phyloP scores from a whole-genome alignment of 1,140 invertebrate species.

The Tribolium madens region DNA sequence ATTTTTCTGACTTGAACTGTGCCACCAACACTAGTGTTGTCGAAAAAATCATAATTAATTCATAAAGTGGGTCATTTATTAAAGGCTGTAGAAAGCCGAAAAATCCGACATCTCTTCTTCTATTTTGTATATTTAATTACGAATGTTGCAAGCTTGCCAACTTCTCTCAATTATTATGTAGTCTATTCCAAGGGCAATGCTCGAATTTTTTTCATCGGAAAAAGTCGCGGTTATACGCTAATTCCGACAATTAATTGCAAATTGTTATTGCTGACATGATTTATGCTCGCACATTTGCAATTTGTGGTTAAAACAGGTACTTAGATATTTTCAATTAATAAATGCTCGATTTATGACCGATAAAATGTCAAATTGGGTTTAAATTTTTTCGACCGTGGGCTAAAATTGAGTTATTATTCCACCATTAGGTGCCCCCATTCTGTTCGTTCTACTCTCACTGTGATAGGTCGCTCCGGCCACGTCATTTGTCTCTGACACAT shows the following conservation, averaged over 20 bases:
- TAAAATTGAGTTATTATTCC: conserved; percentile 14
- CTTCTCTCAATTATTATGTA: neutral
- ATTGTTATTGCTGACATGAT: conserved; percentile 25
- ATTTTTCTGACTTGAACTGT: too few species aligned
- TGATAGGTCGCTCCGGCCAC: conserved; percentile 23
- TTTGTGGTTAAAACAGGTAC: conserved; percentile 16
- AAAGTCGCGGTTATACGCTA: conserved; percentile 17
- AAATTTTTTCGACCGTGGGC: neutral
- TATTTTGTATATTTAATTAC: neutral
- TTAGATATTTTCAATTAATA: conserved; percentile 27
- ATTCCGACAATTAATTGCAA: conserved; percentile 36
- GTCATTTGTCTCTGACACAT: conserved; percentile 43
- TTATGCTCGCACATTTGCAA: conserved; percentile 21
- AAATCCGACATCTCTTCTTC: neutral
- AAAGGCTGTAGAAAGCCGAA: neutral
- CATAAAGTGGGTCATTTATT: neutral
- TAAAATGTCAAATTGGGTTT: neutral
- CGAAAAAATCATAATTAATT: neutral
- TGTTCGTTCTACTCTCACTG: conserved; percentile 1
- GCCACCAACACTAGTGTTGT: too few species aligned
- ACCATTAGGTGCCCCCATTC: conserved; percentile 1
- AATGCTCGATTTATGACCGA: neutral
- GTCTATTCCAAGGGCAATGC: neutral
- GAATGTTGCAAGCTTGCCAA: neutral
- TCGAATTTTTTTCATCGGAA: neutral